Evolutionary conservation across 2,113 vertebrate species (phyloP), one percentile per base, ranked within the genome.

Genomic region (Recurvirostra avosetta): DNA sequence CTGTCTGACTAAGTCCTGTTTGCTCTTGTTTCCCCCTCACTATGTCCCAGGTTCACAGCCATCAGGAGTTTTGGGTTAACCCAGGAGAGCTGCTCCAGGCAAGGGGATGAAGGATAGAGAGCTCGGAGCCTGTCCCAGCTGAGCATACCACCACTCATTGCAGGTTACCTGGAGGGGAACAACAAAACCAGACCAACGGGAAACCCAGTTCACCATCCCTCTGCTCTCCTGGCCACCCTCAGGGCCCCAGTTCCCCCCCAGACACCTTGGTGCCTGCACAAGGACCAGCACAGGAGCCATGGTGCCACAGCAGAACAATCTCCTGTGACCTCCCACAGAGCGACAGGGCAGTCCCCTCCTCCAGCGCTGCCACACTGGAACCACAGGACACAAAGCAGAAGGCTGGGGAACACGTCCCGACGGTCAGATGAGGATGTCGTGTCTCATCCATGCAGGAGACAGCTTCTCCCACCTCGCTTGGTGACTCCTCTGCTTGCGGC

Each of bases 331-430:
- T 55, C 21, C 23, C 62, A 9, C 20, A 15, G 47, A 25, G 27
- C 1, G 17, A 40, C 29, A 25, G 58, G 25, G 26, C 12, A 10
- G 41, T 26, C 11, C 15, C 53, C 26, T 50, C 41, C 47, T 32
- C 50, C 4, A 0, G 40, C 1, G 0, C 41, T 63, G 36, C 41
- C 56, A 56, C 2, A 3, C 61, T 47, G 45, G 43, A 73, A 53
- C 25, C 3, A 1, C 1, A 0, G 40, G 30, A 41, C 41, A 50
- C 41, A 29, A 41, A 47, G n/a, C 40, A 40, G 26, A 47, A 38
- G 53, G 29, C 53, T 29, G 16, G 21, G 26, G 29, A 74, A 36
- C 45, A 15, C 0, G 0, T 61, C 47, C 21, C 4, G 1, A 4
- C 2, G 5, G 32, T 9, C 79, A 55, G 32, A 34, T 23, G 36